These are phyloP conservation scores for Chloroclysta siterata DNA, from an alignment of 2,888 invertebrate genomes.

Conservation along the genomic window DNA sequence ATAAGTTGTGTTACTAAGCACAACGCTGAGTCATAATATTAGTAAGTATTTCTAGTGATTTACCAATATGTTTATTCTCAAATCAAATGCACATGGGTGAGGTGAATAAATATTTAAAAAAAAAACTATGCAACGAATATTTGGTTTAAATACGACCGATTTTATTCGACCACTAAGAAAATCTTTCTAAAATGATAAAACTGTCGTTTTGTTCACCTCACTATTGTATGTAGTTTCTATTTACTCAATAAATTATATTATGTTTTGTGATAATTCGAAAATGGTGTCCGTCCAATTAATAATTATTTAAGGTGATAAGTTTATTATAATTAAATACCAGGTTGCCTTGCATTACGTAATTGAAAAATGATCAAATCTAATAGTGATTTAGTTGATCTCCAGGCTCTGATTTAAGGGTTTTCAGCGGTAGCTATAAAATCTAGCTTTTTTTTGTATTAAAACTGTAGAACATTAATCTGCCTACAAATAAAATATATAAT, in stretches of 20 bases:
- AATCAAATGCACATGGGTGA: slow-evolving; percentile 30
- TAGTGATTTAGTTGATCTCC: slow-evolving; percentile 33
- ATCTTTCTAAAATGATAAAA: neutral
- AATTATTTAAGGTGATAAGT: slow-evolving; percentile 34
- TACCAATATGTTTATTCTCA: slow-evolving; percentile 54
- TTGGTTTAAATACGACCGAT: neutral
- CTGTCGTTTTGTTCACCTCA: slow-evolving; percentile 24
- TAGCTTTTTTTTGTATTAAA: neutral
- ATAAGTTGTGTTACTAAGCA: slow-evolving; percentile 58
- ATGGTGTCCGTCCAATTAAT: slow-evolving; percentile 58
- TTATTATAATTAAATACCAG: slow-evolving; percentile 42
- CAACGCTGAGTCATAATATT: slow-evolving; percentile 72
- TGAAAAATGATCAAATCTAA: slow-evolving; percentile 34
- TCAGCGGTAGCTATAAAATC: slow-evolving; percentile 5
- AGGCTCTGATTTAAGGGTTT: slow-evolving; percentile 6
- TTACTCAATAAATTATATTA: slow-evolving; percentile 29
- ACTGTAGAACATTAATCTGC: neutral
- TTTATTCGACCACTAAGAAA: neutral
- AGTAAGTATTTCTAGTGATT: slow-evolving; percentile 56
- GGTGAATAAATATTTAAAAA: slow-evolving; percentile 25
- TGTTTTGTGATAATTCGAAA: slow-evolving; percentile 69
- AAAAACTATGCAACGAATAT: neutral
- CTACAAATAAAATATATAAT: neutral
- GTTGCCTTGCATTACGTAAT: slow-evolving; percentile 82
- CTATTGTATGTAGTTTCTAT: slow-evolving; percentile 8